Percentiles rank a stretch among this genome's conserved stretches.
Evolutionary conservation across 2,888 invertebrate genomes (phyloP).

Genomic region (Omphaloscelis lunosa): DNA sequence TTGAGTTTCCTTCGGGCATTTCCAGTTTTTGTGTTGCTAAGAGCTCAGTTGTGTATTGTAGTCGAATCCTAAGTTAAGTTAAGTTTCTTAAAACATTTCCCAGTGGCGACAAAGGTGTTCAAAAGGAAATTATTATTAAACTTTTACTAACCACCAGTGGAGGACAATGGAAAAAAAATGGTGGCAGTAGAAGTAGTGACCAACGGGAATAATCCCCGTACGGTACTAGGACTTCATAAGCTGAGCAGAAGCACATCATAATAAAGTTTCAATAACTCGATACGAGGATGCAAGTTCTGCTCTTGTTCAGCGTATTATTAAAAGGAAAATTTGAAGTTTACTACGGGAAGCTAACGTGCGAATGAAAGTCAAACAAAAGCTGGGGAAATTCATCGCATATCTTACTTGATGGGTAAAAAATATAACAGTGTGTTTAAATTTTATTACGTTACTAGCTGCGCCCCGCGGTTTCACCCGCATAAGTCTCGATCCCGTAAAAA

Average conservation of each 20-base stretch:
- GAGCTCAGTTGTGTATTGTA: not conserved
- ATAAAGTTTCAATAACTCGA: conserved; percentile 25
- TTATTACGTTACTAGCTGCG: no score
- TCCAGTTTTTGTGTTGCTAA: not conserved
- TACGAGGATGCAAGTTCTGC: conserved; percentile 28
- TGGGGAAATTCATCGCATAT: conserved; percentile 15
- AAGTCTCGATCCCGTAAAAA: no score
- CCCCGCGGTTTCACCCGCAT: no score
- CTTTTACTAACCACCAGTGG: not conserved
- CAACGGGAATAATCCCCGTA: not conserved
- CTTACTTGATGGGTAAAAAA: conserved; percentile 15
- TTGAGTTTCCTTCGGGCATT: not conserved
- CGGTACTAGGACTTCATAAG: conserved; percentile 40
- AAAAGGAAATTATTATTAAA: not conserved
- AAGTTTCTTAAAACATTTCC: not conserved
- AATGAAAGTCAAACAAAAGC: conserved; percentile 43
- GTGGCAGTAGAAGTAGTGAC: not conserved
- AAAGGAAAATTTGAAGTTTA: conserved; percentile 33
- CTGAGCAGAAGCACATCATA: conserved; percentile 4
- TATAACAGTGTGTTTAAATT: not conserved
- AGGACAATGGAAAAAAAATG: no score
- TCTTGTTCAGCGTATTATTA: conserved; percentile 39
- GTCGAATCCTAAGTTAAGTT: not conserved
- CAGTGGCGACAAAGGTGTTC: no score
- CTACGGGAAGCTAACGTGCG: conserved; percentile 29